Percentiles rank a stretch among this genome's conserved stretches.
phyloP scores from a whole-genome alignment of 2,797 vertebrate species.

The Knipowitschia caucasica region DNA sequence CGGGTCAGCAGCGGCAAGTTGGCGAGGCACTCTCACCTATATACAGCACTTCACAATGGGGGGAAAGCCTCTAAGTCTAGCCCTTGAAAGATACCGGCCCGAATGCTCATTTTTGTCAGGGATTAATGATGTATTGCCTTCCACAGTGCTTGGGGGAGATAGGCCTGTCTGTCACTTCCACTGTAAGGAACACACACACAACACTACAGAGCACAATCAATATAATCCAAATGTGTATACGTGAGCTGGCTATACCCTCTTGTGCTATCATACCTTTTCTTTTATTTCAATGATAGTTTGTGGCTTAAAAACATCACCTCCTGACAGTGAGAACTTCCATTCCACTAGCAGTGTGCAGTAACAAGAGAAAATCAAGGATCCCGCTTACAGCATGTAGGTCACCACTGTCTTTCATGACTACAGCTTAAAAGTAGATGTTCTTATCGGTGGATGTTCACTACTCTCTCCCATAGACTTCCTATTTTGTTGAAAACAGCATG shows the following conservation, averaged over 20 bases:
- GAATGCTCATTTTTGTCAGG: slow-evolving; percentile 58
- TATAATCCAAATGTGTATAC: slow-evolving; percentile 14
- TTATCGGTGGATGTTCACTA: slow-evolving; percentile 49
- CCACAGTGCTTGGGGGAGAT: slow-evolving; percentile 45
- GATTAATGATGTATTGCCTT: slow-evolving; percentile 64
- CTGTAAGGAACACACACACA: not conserved
- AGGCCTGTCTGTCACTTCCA: slow-evolving; percentile 48
- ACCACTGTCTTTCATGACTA: slow-evolving; percentile 61
- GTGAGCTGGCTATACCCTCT: slow-evolving; percentile 24
- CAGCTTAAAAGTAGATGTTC: slow-evolving; percentile 63
- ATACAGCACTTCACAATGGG: slow-evolving; percentile 8
- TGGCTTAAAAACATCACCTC: slow-evolving; percentile 60
- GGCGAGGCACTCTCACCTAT: slow-evolving; percentile 38
- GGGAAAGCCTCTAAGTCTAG: slow-evolving; percentile 17
- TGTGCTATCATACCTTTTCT: slow-evolving; percentile 23
- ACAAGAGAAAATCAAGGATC: slow-evolving; percentile 60
- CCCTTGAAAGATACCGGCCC: slow-evolving; percentile 44
- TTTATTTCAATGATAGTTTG: slow-evolving; percentile 54
- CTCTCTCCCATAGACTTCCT: slow-evolving; percentile 30
- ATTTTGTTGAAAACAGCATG: slow-evolving; percentile 36
- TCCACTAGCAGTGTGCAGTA: slow-evolving; percentile 62
- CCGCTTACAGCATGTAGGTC: slow-evolving; percentile 69
- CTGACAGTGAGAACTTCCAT: slow-evolving; percentile 70
- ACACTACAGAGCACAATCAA: slow-evolving; percentile 23
- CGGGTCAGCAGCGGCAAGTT: slow-evolving; percentile 49